Percentiles rank a stretch among this genome's conserved stretches.
These are phyloP conservation scores for Ecliptopera silaceata DNA, from an alignment of 2,888 invertebrate genomes.

Conservation along the genomic window DNA sequence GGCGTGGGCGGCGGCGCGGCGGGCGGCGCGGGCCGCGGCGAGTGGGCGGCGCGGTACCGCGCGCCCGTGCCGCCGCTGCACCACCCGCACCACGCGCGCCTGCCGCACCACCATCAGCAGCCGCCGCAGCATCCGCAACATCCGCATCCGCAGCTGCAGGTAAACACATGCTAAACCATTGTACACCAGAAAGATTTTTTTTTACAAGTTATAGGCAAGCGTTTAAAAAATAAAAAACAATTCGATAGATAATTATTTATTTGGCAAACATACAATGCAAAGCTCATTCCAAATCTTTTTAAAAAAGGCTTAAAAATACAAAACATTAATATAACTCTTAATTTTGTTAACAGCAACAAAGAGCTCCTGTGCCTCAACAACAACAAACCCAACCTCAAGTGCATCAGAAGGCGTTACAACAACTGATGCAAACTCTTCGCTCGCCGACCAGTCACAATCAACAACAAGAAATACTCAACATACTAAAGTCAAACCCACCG, in stretches of 20 bases:
- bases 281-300: too few species aligned
- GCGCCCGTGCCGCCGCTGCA: conserved; percentile 85
- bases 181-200: too few species aligned
- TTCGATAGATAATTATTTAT: too few species aligned
- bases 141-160: conserved; percentile 44
- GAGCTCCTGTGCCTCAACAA: conserved; percentile 68
- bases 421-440: conserved; percentile 94
- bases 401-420: conserved; percentile 87
- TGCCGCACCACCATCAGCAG: conserved; percentile 54
- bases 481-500: conserved; percentile 96
- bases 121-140: conserved; percentile 66
- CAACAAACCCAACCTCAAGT: conserved; percentile 70
- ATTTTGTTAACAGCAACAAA: conserved; percentile 42
- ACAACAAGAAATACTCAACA: conserved; percentile 93
- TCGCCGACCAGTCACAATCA: conserved; percentile 96
- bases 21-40: conserved; percentile 86
- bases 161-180: conserved; percentile 17
- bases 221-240: too few species aligned
- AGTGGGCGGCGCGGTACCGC: conserved; percentile 85
- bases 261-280: too few species aligned
- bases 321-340: not conserved
- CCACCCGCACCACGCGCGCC: conserved; percentile 59
- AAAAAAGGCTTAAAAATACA: too few species aligned
- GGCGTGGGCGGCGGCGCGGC: conserved; percentile 56
- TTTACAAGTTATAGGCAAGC: too few species aligned